phyloP scores from a whole-genome alignment of 1,140 invertebrate species.

The Parapsyche elsis region DNA sequence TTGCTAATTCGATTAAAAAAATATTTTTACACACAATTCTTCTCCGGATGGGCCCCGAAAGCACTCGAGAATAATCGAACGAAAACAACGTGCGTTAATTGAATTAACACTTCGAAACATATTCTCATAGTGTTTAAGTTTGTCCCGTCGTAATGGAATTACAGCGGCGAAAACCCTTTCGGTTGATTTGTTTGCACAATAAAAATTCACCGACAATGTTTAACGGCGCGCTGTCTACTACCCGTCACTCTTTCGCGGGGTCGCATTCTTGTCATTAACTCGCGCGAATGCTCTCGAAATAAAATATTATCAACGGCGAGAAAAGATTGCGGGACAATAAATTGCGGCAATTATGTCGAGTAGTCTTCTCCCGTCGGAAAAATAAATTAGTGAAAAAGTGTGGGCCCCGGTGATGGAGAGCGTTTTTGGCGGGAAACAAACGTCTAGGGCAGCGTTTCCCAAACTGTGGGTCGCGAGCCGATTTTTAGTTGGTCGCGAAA shows the following conservation, averaged over 20 bases:
- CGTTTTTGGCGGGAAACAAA: conserved; percentile 18
- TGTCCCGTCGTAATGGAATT: too few relatives aligned
- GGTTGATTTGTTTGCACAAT: background rate
- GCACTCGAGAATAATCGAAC: too few relatives aligned
- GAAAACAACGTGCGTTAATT: too few relatives aligned
- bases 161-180: background rate
- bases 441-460: too few relatives aligned
- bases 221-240: too few relatives aligned
- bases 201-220: conserved; percentile 9
- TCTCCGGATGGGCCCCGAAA: background rate
- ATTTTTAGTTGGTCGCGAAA: too few relatives aligned
- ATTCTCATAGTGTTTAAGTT: too few relatives aligned
- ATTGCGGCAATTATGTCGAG: conserved; percentile 33
- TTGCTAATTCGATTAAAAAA: conserved; percentile 14
- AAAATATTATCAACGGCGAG: conserved; percentile 10
- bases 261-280: conserved; percentile 2
- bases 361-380: background rate
- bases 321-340: conserved; percentile 2
- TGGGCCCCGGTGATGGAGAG: background rate
- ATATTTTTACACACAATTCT: conserved; percentile 9
- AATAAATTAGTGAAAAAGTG: conserved; percentile 19
- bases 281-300: background rate
- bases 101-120: too few relatives aligned
- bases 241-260: background rate
- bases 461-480: too few relatives aligned